Evolutionary conservation across 2,888 invertebrate genomes (phyloP), one percentile per base, ranked within the genome.

Genomic region (Apotomis betuletana): DNA sequence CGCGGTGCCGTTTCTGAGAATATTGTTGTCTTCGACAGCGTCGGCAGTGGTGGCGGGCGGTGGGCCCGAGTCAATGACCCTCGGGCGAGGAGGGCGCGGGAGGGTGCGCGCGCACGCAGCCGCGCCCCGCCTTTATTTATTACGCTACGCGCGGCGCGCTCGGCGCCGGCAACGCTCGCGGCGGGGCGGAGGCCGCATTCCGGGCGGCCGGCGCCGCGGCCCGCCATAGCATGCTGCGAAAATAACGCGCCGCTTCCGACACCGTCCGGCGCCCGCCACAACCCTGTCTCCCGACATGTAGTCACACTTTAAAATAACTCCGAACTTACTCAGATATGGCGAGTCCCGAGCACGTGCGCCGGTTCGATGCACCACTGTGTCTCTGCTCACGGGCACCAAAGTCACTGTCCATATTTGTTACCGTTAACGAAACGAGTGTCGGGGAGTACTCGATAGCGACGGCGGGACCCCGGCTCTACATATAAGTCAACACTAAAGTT

Each of bases 101-200:
- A 91, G 89, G 90, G 91, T 92, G 92, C 91, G 92, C 91, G 89
- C 92, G 91, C 92, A 91, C 90, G 89, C 90, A 90, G 88, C 90
- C 89, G 90, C 90, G 91, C 92, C 91, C 92, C 91, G 91, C 92
- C 91, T 92, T 92, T 92, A 92, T 92, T 92, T 92, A 92, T 92
- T 92, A 92, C 92, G 90, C 88, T 91, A 90, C 91, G 91, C 88
- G 91, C 90, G 88, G 88, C 84, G 86, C 87, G 78, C 77, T 77
- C 82, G 81, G 80, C 80, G 82, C 82, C 81, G 80, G 78, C 80
- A 76, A 73, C 78, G 89, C 85, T 82, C 86, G 87, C 89, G 89
- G 87, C 87, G 89, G 90, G 89, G 90, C 87, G 87, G 89, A 90
- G 90, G 90, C 90, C 90, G 88, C 88, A 88, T 89, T 88, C 90